Evolutionary conservation across 2,113 vertebrate genomes (phyloP), one percentile per base, ranked within the genome.

Genomic region (Oreochromis niloticus): DNA sequence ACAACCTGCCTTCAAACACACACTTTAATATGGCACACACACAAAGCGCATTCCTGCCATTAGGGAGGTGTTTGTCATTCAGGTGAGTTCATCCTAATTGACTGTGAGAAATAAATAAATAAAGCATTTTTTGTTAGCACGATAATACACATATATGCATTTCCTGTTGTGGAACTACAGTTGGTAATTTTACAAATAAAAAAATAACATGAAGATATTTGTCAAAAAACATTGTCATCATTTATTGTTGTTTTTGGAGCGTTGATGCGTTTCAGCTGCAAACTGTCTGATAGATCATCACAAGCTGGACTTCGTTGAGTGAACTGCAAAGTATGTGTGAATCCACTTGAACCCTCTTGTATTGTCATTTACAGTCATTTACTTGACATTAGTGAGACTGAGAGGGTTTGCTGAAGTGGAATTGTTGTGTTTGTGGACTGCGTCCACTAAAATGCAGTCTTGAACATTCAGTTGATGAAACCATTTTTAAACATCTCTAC

Each of bases 1-100:
- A 34, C 87, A 87, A 90, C 89, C 84, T 91, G 86, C 56, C 52
- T 87, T 84, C 87, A 87, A 48, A 89, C 68, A 34, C 87, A 83
- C 48, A 80, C 41, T 34, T 13, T 36, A 14, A 24, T 1, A 78
- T 68, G 48, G 78, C 54, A n/a, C 12, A 32, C 10, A 59, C 36
- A 88, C 54, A 56, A 85, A 81, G 80, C 14, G 56, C 41, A 71
- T 36, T 78, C 9, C 46, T 78, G 75, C 89, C 89, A 88, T 88
- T 82, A 85, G 34, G 48, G 85, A 88, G 73, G 82, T 56, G 81
- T 57, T 36, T 82, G 84, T 87, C 88, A 84, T 78, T 80, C 61
- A 86, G 82, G 89, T 87, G 88, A 91, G 56, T 85, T 81, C 16
- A 30, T 71, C 73, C 27, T 78, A 34, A 78, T 4, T 17, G 68